phyloP scores from a whole-genome alignment of 2,888 invertebrate species.

The Trichopoda pennipes region DNA sequence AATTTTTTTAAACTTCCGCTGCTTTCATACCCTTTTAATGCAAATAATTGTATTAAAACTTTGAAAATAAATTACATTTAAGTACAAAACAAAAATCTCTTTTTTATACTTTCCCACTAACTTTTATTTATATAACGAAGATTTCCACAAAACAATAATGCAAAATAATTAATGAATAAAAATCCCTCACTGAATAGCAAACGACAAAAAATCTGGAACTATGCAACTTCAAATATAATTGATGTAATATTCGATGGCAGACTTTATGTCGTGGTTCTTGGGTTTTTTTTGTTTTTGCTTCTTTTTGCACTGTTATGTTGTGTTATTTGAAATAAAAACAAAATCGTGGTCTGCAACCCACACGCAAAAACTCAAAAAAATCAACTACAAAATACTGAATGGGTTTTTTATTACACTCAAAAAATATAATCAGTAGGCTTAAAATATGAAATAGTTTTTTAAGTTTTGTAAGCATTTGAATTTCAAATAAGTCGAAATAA shows the following conservation, averaged over 20 bases:
- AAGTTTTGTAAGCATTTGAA: not conserved
- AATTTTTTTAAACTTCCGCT: conserved; percentile 51
- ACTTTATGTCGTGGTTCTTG: conserved; percentile 59
- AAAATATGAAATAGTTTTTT: not conserved
- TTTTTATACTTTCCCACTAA: conserved; percentile 43
- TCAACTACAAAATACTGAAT: conserved; percentile 17
- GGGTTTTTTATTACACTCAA: conserved; percentile 36
- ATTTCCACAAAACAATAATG: conserved; percentile 33
- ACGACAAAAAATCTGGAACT: conserved; percentile 7
- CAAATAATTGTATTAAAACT: conserved; percentile 19
- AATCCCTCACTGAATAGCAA: conserved; percentile 38
- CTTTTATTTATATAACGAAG: conserved; percentile 30
- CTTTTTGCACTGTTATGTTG: conserved; percentile 28
- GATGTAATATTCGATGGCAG: conserved; percentile 52
- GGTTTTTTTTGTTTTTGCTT: conserved; percentile 26
- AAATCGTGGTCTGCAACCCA: conserved; percentile 65
- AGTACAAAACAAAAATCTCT: conserved; percentile 15
- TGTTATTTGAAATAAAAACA: not conserved
- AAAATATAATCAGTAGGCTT: not conserved
- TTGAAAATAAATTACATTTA: conserved; percentile 17
- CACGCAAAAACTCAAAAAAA: conserved; percentile 35
- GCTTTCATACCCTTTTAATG: conserved; percentile 17
- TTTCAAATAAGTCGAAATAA: too few species aligned
- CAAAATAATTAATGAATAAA: conserved; percentile 51
- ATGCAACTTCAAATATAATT: conserved; percentile 34